These are phyloP conservation scores for Hypomesus transpacificus DNA, from an alignment of 2,113 vertebrate genomes.

Conservation along the genomic window DNA sequence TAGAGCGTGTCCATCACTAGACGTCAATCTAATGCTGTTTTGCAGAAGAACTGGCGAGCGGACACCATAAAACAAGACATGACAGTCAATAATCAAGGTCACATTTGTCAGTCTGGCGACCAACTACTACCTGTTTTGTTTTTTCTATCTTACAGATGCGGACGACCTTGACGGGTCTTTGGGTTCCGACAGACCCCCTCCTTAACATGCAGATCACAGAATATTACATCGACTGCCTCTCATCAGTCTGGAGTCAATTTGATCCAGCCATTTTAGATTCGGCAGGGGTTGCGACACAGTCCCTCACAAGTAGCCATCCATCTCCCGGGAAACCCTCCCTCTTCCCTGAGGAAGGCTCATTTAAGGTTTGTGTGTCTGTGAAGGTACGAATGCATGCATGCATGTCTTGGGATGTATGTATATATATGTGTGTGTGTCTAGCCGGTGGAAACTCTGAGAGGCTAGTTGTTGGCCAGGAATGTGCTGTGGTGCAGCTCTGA, in stretches of 20 bases:
- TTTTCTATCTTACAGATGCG: constrained; percentile 49
- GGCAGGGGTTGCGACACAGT: constrained; percentile 66
- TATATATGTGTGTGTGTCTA: background rate
- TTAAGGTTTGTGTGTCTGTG: constrained; percentile 3
- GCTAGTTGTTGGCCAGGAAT: constrained; percentile 62
- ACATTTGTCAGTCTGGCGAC: constrained; percentile 69
- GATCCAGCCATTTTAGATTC: constrained; percentile 73
- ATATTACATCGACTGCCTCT: constrained; percentile 69
- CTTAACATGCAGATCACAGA: constrained; percentile 74
- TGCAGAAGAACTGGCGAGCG: constrained; percentile 41
- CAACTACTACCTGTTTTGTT: constrained; percentile 68
- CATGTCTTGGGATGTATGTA: background rate
- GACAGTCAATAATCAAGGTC: constrained; percentile 72
- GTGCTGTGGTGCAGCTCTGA: constrained; percentile 65
- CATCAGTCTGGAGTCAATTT: constrained; percentile 73
- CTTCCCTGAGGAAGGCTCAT: constrained; percentile 65
- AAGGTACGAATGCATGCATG: background rate
- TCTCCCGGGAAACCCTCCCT: constrained; percentile 64
- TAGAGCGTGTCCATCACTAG: constrained; percentile 15
- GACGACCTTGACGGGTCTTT: constrained; percentile 62
- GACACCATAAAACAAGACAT: constrained; percentile 65
- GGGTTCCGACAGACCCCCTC: constrained; percentile 62
- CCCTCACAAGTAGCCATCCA: constrained; percentile 70
- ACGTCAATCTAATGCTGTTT: constrained; percentile 33
- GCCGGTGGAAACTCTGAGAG: constrained; percentile 69